These are phyloP conservation scores for Hormaphis cornu DNA, from an alignment of 1,140 invertebrate species.

Conservation along the genomic window DNA sequence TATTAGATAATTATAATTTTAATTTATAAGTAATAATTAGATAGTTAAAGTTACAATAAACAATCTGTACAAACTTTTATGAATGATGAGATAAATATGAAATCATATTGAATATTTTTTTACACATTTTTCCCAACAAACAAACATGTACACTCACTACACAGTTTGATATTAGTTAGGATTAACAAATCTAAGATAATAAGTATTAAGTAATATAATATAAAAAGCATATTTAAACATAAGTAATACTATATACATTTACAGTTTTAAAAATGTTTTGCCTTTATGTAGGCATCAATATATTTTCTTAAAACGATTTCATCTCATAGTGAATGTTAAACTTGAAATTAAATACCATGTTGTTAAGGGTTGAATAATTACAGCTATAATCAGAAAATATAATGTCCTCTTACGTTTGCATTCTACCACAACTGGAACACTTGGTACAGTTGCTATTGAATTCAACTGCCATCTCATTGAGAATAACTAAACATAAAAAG, in stretches of 20 bases:
- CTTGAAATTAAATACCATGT: neutral
- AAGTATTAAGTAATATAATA: neutral
- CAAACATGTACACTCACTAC: too few species aligned
- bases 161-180: too few species aligned
- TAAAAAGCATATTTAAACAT: neutral
- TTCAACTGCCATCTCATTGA: conserved; percentile 18
- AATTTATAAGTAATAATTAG: too few species aligned
- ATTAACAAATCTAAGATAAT: neutral
- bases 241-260: too few species aligned
- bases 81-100: too few species aligned
- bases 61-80: too few species aligned
- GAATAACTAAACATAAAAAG: conserved; percentile 9
- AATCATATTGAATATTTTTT: too few species aligned
- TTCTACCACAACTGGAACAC: conserved; percentile 6
- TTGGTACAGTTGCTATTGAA: neutral
- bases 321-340: neutral
- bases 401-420: conserved; percentile 17
- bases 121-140: too few species aligned
- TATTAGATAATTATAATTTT: too few species aligned
- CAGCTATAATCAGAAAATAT: conserved; percentile 3
- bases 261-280: neutral
- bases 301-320: neutral
- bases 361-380: neutral
- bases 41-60: too few species aligned
- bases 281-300: too few species aligned